These are phyloP conservation scores for Siniperca knerii DNA, from an alignment of 2,113 vertebrate species.

Conservation along the genomic window DNA sequence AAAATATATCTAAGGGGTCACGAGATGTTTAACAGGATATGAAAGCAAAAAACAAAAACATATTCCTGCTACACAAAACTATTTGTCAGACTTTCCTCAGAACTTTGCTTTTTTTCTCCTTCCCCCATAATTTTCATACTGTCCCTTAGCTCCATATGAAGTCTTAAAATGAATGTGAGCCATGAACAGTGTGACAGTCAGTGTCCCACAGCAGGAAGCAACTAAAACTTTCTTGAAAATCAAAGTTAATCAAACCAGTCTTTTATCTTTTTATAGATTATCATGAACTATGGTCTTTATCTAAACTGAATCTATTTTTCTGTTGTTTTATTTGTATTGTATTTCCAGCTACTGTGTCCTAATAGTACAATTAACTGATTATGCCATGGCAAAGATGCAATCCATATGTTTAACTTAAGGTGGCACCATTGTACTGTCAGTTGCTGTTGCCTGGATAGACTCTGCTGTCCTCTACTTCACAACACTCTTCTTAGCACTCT, in stretches of 20 bases:
- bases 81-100: background rate
- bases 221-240: background rate
- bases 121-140: background rate
- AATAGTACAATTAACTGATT: background rate
- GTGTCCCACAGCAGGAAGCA: background rate
- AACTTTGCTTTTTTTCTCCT: background rate
- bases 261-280: background rate
- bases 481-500: background rate
- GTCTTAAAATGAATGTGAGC: background rate
- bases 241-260: background rate
- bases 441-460: too few species aligned
- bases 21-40: too few species aligned
- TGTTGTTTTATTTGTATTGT: background rate
- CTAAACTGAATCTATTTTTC: background rate
- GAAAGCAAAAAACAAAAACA: background rate
- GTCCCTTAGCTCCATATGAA: background rate
- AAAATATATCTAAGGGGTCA: too few species aligned
- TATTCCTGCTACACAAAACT: background rate
- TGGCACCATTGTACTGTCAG: constrained; percentile 48
- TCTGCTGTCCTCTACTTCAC: background rate
- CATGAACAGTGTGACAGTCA: background rate
- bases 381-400: background rate
- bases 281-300: background rate
- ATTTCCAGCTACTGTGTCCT: background rate
- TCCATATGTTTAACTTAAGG: background rate